Evolutionary conservation across 2,797 vertebrate genomes (phyloP).

Genomic region (Ataeniobius toweri): DNA sequence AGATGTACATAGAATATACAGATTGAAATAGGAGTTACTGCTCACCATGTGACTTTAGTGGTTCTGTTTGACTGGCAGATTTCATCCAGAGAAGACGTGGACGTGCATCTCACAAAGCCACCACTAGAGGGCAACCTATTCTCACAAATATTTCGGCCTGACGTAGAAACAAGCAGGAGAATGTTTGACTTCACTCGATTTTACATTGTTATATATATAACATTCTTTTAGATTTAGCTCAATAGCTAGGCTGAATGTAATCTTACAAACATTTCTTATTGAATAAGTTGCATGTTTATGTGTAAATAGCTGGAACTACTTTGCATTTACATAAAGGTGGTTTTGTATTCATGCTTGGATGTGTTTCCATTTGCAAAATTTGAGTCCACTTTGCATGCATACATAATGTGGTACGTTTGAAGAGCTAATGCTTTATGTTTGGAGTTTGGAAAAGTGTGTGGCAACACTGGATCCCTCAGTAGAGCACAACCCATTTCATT

Average conservation of each 20-base stretch:
- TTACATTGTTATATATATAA: background rate
- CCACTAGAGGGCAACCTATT: slow-evolving; percentile 32
- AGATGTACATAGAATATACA: background rate
- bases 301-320: background rate
- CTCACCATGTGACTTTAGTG: slow-evolving; percentile 54
- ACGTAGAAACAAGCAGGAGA: background rate
- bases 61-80: slow-evolving; percentile 33
- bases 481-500: background rate
- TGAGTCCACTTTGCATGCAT: background rate
- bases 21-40: background rate
- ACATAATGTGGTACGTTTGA: background rate
- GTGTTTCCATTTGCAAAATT: background rate
- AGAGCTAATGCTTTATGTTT: background rate
- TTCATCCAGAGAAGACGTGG: slow-evolving; percentile 28
- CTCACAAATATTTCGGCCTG: slow-evolving; percentile 55
- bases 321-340: background rate
- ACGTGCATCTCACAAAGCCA: slow-evolving; percentile 45
- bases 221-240: background rate
- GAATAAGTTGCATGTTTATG: background rate
- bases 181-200: background rate
- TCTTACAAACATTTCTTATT: background rate
- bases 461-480: background rate
- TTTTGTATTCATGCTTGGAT: too few species aligned
- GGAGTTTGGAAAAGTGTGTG: background rate
- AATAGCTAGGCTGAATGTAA: background rate